Evolutionary conservation across 2,113 vertebrate species (phyloP).

Genomic region (Dissostichus mawsoni): DNA sequence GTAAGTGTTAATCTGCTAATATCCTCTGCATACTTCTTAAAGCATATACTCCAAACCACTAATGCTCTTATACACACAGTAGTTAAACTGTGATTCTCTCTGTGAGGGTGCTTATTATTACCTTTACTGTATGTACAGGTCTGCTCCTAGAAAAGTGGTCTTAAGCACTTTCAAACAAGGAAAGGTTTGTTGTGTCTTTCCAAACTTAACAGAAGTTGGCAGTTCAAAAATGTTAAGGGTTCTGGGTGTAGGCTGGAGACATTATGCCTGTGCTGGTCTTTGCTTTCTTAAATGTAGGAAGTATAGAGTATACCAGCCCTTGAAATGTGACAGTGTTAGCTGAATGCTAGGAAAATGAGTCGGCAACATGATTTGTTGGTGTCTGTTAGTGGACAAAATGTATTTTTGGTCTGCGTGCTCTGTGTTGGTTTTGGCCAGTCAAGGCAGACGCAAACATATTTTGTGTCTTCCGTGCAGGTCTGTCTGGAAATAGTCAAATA

Average conservation of each 20-base stretch:
- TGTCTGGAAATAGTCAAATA: conserved; percentile 50
- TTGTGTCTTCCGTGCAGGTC: conserved; percentile 19
- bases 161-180: not conserved
- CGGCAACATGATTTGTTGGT: not conserved
- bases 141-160: not conserved
- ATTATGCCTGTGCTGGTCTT: no score
- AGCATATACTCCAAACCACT: conserved; percentile 1
- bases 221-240: not conserved
- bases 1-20: not conserved
- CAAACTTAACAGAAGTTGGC: not conserved
- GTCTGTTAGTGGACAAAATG: conserved; percentile 9
- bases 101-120: conserved; percentile 39
- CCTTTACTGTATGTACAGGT: conserved; percentile 20
- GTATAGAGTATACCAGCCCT: no score
- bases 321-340: no score
- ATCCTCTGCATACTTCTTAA: not conserved
- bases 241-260: not conserved
- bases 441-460: conserved; percentile 17
- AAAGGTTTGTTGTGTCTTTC: not conserved
- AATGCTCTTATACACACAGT: conserved; percentile 37
- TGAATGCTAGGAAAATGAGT: no score
- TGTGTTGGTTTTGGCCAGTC: conserved; percentile 33
- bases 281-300: no score
- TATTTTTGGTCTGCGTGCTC: conserved; percentile 35
- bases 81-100: conserved; percentile 51